A percentile compares a stretch with the other conserved stretches of the same genome.
Conservation (phyloP, 2,113 vertebrate species). For the Laticauda colubrina region DNA sequence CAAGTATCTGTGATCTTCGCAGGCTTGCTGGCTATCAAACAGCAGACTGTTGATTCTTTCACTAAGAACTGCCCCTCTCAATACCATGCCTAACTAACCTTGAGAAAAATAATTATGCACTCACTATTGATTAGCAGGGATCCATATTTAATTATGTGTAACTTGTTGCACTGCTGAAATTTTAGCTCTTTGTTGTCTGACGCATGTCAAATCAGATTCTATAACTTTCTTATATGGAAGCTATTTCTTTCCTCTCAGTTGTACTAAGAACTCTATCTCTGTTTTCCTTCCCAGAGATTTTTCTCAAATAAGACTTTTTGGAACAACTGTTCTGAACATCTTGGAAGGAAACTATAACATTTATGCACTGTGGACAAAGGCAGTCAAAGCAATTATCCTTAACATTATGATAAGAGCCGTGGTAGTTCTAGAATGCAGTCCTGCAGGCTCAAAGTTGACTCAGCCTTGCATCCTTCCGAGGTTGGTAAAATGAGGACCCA, state of each 20-base stretch:
- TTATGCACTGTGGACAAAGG: not conserved
- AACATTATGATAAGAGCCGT: not conserved
- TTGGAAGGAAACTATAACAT: slow-evolving; percentile 7
- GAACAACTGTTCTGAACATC: not conserved
- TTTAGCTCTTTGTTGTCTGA: slow-evolving; percentile 50
- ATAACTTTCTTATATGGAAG: slow-evolving; percentile 44
- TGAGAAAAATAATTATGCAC: slow-evolving; percentile 61
- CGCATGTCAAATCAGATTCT: slow-evolving; percentile 2
- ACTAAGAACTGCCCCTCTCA: slow-evolving; percentile 43
- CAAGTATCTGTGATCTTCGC: slow-evolving; percentile 36
- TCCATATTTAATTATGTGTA: slow-evolving; percentile 68
- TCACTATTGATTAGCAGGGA: slow-evolving; percentile 65
- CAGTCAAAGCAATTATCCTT: slow-evolving; percentile 10
- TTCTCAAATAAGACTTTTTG: slow-evolving; percentile 4
- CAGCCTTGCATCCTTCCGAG: no score
- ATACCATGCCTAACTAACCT: slow-evolving; percentile 61
- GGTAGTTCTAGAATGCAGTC: no score
- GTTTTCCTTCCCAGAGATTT: not conserved
- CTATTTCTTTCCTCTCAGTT: slow-evolving; percentile 13
- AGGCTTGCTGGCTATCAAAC: not conserved
- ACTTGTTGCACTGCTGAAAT: slow-evolving; percentile 54
- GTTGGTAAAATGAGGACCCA: no score
- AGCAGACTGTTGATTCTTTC: slow-evolving; percentile 31
- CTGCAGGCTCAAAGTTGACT: no score
- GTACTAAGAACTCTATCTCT: not conserved